A percentile compares a stretch with the other conserved stretches of the same genome.
These are phyloP conservation scores for Sminthurides aquaticus DNA, from an alignment of 2,888 invertebrate species.

Conservation along the genomic window DNA sequence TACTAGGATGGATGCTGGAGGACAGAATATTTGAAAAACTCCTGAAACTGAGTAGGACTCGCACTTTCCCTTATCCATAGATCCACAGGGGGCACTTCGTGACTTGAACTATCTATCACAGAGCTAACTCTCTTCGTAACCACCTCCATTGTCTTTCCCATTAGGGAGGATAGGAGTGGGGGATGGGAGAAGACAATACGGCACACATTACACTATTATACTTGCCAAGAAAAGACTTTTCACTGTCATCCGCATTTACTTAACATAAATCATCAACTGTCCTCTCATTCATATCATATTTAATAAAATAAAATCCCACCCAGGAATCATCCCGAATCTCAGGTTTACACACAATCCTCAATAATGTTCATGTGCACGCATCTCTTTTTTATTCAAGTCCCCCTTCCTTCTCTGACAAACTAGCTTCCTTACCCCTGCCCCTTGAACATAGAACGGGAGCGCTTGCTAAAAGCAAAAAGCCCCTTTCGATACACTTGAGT, in stretches of 20 bases:
- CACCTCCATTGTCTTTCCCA: conserved; percentile 21
- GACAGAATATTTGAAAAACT: no score
- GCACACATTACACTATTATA: background rate
- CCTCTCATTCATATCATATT: conserved; percentile 24
- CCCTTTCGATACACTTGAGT: no score
- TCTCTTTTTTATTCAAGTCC: no score
- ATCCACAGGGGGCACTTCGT: conserved; percentile 38
- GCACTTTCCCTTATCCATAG: conserved; percentile 20
- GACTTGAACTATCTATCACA: conserved; percentile 28
- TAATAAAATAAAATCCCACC: conserved; percentile 24
- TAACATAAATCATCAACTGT: conserved; percentile 29
- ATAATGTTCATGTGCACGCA: no score
- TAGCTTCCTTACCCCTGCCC: no score
- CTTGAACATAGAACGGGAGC: no score
- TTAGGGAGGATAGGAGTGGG: conserved; percentile 12
- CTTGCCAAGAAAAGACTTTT: conserved; percentile 13
- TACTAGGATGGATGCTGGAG: no score
- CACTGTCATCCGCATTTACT: conserved; percentile 29
- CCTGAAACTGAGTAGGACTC: conserved; percentile 21
- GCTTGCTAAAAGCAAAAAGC: no score
- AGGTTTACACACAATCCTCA: conserved; percentile 19
- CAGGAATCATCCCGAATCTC: conserved; percentile 19
- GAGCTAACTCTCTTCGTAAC: conserved; percentile 26
- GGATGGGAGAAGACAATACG: conserved; percentile 1
- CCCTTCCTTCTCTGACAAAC: no score